These are phyloP conservation scores for Dicaeum eximium DNA, from an alignment of 2,113 vertebrate genomes.

Conservation along the genomic window DNA sequence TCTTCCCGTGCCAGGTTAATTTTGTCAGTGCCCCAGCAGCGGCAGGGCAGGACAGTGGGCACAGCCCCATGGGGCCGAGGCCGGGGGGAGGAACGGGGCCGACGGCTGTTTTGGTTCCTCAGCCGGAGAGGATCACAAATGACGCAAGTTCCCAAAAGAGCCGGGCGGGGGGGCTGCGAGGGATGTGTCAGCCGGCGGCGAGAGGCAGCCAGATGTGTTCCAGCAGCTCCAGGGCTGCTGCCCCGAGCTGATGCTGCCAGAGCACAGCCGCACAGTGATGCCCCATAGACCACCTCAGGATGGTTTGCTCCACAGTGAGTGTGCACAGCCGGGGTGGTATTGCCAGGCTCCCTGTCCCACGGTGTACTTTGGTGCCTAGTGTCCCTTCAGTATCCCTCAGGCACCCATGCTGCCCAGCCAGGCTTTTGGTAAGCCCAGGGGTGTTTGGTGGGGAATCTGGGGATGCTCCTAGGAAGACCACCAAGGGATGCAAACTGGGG, in stretches of 20 bases:
- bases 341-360: accelerated
- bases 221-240: background rate
- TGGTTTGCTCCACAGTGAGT: background rate
- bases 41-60: background rate
- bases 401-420: background rate
- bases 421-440: accelerated
- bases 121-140: conserved; percentile 12
- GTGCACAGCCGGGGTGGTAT: accelerated
- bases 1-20: background rate
- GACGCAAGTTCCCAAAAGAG: conserved; percentile 37
- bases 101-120: background rate
- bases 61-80: background rate
- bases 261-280: background rate
- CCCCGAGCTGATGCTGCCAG: background rate
- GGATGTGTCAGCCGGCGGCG: background rate
- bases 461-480: background rate
- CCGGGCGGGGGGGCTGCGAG: background rate
- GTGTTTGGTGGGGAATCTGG: background rate
- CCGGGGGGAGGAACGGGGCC: background rate
- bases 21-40: background rate
- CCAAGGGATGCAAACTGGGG: background rate
- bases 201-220: background rate
- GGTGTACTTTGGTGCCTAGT: no score
- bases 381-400: background rate
- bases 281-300: no score